Conservation (phyloP, 1,140 invertebrate genomes). For the Glossosoma conforme region DNA sequence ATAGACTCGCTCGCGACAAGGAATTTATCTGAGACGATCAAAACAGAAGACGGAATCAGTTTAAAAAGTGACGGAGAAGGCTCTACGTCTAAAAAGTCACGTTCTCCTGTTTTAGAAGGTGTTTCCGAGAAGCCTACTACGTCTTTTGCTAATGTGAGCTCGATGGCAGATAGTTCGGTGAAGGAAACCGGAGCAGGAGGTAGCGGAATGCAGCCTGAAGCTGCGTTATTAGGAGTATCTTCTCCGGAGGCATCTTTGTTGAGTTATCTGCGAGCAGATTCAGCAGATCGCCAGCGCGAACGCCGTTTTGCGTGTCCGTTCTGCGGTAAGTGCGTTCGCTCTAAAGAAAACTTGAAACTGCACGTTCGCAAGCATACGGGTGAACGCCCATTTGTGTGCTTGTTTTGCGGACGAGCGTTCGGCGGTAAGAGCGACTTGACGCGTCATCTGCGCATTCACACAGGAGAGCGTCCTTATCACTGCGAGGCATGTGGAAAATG, state of each 20-base stretch:
- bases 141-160: slow-evolving; percentile 47
- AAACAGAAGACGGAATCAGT: background rate
- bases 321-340: slow-evolving; percentile 82
- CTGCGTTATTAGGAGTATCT: slow-evolving; percentile 37
- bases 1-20: slow-evolving; percentile 54
- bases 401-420: slow-evolving; percentile 81
- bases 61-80: slow-evolving; percentile 36
- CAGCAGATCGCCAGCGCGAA: slow-evolving; percentile 61
- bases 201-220: slow-evolving; percentile 34
- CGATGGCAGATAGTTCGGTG: slow-evolving; percentile 47
- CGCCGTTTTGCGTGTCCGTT: slow-evolving; percentile 78
- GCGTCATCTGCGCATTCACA: slow-evolving; percentile 79
- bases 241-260: slow-evolving; percentile 58
- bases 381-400: slow-evolving; percentile 79
- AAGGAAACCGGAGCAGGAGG: slow-evolving; percentile 41
- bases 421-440: slow-evolving; percentile 83
- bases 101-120: slow-evolving; percentile 30
- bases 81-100: slow-evolving; percentile 31
- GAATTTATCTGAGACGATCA: slow-evolving; percentile 9
- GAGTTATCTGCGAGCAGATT: slow-evolving; percentile 57
- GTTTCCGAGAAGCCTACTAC: slow-evolving; percentile 27
- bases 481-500: slow-evolving; percentile 89
- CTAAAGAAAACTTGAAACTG: slow-evolving; percentile 82
- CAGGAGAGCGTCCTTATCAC: slow-evolving; percentile 80
- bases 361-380: slow-evolving; percentile 87